These are phyloP conservation scores for Eulemur rufifrons DNA, from an alignment of 2,113 vertebrate species.

Conservation along the genomic window DNA sequence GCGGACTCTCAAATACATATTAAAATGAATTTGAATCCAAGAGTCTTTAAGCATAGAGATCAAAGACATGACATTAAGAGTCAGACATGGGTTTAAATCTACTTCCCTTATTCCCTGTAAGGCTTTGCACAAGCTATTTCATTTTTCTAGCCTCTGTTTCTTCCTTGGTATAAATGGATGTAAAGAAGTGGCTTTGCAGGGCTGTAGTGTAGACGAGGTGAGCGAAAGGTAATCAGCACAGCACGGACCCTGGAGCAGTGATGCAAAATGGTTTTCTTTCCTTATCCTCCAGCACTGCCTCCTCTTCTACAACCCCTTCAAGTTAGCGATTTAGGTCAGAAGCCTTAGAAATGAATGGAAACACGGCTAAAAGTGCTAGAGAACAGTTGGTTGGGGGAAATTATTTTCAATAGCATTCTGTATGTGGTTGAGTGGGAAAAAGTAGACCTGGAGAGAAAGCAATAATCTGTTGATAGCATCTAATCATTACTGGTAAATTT, in stretches of 20 bases:
- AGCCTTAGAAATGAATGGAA: constrained; percentile 48
- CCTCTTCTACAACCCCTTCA: not conserved
- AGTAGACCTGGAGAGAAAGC: not conserved
- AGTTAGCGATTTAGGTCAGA: constrained; percentile 52
- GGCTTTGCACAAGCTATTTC: not conserved
- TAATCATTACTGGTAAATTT: constrained; percentile 52
- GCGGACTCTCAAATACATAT: not conserved
- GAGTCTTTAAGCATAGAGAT: not conserved
- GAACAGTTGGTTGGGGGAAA: not conserved
- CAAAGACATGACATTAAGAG: no score
- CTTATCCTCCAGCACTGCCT: not conserved
- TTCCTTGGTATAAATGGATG: not conserved
- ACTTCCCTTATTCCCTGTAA: not conserved
- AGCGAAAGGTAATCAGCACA: not conserved
- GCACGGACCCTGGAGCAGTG: fast-evolving
- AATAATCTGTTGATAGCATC: constrained; percentile 52
- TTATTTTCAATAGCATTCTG: constrained; percentile 46
- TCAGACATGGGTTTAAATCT: no score
- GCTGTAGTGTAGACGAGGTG: not conserved
- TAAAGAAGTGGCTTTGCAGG: not conserved
- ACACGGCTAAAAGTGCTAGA: constrained; percentile 4
- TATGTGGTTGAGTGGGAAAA: not conserved
- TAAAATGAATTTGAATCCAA: not conserved
- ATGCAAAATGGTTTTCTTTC: not conserved
- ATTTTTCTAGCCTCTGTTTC: not conserved